Base-by-base conservation (phyloP, 2,888 invertebrate genomes). In the Brachyopa scutellaris region DNA sequence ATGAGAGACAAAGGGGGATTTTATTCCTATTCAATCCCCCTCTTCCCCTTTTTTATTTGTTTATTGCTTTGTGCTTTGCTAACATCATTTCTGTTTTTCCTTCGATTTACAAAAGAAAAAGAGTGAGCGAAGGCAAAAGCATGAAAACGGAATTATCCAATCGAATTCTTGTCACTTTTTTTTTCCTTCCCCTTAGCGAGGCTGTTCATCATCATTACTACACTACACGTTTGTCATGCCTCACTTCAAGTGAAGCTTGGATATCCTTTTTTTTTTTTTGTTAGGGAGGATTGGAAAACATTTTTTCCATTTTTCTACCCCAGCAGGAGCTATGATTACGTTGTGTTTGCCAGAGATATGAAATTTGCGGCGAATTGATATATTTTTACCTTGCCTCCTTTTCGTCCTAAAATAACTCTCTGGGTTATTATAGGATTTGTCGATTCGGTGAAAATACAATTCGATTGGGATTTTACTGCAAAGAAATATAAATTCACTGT, bases 361-460 rank as follows among this genome's bases (percentile, higher is more conserved):
- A 38, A 53, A 23, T n/a, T n/a, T 49, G 31, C 1, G 38, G 47
- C 51, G 45, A 69, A 61, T 76, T 67, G 33, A 67, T 51, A 67
- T 53, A 29, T 40, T 51, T 31, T 31, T n/a, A 7, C 31, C n/a
- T n/a, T n/a, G n/a, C n/a, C n/a, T n/a, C n/a, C 21, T 26, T 64
- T 23, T 36, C 7, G 29, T 53, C 33, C 45, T 36, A 19, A 21
- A 42, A 31, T 19, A 2, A 13, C 15, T 38, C n/a, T n/a, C n/a
- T n/a, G n/a, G 57, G 23, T 38, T 61, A 45, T 78, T n/a, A n/a
- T n/a, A n/a, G n/a, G 73, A 79, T 73, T 73, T 79, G 61, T 66
- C 66, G 73, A 73, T 73, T 72, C 53, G 17, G 23, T 42, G 13
- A 67, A 31, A 57, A 33, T 19, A 61, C 33, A 38, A 61, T 79